Evolutionary conservation across 2,113 vertebrate species (phyloP).

Genomic region (Piaya cayana): DNA sequence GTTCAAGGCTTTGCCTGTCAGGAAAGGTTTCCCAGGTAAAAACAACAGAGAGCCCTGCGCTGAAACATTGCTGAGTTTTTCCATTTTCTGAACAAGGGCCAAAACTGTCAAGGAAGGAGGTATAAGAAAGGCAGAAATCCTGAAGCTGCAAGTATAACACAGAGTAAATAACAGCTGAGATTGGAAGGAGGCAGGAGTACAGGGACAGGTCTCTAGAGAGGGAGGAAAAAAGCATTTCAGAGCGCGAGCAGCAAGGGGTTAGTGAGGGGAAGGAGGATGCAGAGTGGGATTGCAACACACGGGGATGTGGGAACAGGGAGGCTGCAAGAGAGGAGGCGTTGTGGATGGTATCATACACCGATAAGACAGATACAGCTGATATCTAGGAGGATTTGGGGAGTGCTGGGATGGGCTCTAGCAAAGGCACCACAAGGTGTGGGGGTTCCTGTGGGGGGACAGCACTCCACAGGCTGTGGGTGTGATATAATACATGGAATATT

Average conservation of each 20-base stretch:
- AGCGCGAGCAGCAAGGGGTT: background rate
- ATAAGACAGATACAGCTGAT: rapidly evolving
- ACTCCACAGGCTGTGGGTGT: background rate
- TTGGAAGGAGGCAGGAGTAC: background rate
- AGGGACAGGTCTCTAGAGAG: background rate
- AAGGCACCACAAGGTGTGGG: background rate
- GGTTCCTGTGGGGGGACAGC: background rate
- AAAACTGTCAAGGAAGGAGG: background rate
- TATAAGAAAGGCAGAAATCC: background rate
- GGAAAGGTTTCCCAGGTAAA: background rate
- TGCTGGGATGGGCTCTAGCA: background rate
- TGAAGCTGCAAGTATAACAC: background rate
- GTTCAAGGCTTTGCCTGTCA: background rate
- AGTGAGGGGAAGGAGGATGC: background rate
- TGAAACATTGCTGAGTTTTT: background rate
- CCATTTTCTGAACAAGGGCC: background rate
- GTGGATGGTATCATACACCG: background rate
- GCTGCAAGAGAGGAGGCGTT: background rate
- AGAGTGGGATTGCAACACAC: background rate
- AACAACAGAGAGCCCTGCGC: background rate
- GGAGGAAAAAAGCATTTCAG: background rate
- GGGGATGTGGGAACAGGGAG: background rate
- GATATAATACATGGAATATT: no score
- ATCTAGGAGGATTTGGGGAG: background rate
- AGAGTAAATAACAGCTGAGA: background rate